A percentile compares a stretch with the other conserved stretches of the same genome.
Conservation (phyloP, 2,797 vertebrate genomes). For the Nannoperca australis region DNA sequence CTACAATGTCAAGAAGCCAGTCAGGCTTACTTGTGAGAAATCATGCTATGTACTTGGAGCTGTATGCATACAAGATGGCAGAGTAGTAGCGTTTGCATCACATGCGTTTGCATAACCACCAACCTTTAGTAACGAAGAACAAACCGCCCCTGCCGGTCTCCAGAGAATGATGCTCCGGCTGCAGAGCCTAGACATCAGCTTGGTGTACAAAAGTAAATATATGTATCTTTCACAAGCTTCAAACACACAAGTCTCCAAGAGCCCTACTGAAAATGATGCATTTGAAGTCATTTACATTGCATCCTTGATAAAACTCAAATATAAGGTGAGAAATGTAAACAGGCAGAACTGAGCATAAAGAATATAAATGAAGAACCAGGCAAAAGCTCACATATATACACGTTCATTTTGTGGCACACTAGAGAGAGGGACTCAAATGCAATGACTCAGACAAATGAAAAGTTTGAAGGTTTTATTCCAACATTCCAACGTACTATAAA, state of each 20-base stretch:
- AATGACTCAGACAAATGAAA: no score
- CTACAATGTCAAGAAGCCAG: conserved; percentile 1
- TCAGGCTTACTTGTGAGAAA: conserved; percentile 29
- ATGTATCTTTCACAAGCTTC: conserved; percentile 15
- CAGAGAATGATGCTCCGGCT: conserved; percentile 1
- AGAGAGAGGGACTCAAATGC: no score
- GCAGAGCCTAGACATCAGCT: not conserved
- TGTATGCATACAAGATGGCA: conserved; percentile 13
- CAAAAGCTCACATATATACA: no score
- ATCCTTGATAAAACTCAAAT: no score
- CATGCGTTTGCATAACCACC: conserved; percentile 13
- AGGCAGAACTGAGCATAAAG: no score
- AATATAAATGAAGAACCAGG: no score
- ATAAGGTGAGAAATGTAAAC: no score
- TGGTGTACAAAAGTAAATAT: conserved; percentile 14
- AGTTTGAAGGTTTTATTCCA: no score
- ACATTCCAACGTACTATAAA: no score
- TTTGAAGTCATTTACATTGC: no score
- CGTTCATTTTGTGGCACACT: no score
- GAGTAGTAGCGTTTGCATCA: not conserved
- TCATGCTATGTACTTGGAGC: conserved; percentile 30
- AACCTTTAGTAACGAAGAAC: not conserved
- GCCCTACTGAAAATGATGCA: not conserved
- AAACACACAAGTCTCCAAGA: fast-evolving
- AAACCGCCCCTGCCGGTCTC: not conserved